A percentile compares a stretch with the other conserved stretches of the same genome.
Conservation (phyloP, 2,797 vertebrate species). For the Psittacula derbiana region DNA sequence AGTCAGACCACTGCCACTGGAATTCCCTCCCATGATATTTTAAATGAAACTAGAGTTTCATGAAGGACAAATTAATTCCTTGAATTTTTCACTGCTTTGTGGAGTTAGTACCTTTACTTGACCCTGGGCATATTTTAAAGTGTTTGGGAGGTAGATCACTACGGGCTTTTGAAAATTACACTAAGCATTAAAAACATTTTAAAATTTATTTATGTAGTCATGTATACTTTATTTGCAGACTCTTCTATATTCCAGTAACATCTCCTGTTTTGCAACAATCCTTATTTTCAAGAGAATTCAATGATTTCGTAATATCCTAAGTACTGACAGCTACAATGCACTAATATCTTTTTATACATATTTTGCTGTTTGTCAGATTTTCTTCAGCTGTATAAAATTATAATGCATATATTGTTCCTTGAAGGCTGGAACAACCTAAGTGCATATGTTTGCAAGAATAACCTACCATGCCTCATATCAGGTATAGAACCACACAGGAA, state of each 20-base stretch:
- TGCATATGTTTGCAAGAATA: neutral
- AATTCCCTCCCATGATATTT: neutral
- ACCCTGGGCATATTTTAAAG: neutral
- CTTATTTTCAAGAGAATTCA: neutral
- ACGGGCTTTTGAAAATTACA: neutral
- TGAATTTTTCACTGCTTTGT: neutral
- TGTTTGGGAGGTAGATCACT: neutral
- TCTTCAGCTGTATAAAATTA: neutral
- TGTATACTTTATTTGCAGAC: neutral
- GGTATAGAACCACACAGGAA: neutral
- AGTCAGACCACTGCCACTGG: neutral
- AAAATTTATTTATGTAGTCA: neutral
- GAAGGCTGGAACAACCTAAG: neutral
- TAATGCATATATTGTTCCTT: neutral
- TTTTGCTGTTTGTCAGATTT: neutral
- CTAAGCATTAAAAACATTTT: neutral
- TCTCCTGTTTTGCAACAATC: neutral
- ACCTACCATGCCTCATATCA: neutral
- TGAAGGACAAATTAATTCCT: neutral
- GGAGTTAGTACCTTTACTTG: neutral
- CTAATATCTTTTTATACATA: neutral
- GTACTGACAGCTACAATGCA: neutral
- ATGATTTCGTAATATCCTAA: neutral
- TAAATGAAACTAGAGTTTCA: neutral
- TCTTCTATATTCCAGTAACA: neutral